phyloP scores from a whole-genome alignment of 2,113 vertebrate genomes.

The Antigone vipio region DNA sequence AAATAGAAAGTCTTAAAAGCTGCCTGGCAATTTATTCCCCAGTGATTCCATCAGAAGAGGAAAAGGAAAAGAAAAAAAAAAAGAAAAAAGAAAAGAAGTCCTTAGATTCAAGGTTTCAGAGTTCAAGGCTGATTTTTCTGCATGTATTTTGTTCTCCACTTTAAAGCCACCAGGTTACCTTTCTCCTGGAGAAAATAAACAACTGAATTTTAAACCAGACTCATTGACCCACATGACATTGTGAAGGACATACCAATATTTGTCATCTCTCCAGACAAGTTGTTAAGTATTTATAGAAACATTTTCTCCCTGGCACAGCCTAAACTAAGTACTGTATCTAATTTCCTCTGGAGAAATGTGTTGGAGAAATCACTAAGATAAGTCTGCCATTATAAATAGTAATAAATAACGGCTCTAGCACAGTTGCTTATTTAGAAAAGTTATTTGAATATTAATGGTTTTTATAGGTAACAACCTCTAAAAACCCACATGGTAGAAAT shows the following conservation, averaged over 20 bases:
- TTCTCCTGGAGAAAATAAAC: not conserved
- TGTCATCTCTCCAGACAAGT: slow-evolving; percentile 66
- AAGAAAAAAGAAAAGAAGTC: not conserved
- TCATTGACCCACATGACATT: slow-evolving; percentile 38
- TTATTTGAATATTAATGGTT: slow-evolving; percentile 40
- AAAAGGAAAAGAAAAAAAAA: fast-evolving
- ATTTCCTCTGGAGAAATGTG: slow-evolving; percentile 70
- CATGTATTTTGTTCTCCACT: not conserved
- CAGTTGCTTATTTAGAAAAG: slow-evolving; percentile 50
- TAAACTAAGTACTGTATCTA: slow-evolving; percentile 63
- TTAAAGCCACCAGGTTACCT: not conserved
- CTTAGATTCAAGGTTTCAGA: not conserved
- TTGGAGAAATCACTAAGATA: slow-evolving; percentile 59
- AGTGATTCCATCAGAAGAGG: not conserved
- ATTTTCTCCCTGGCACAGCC: slow-evolving; percentile 65
- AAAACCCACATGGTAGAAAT: not conserved
- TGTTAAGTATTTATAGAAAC: slow-evolving; percentile 75
- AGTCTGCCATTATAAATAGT: slow-evolving; percentile 65
- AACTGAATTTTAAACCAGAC: slow-evolving; percentile 32
- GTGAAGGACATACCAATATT: slow-evolving; percentile 60
- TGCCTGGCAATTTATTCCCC: not conserved
- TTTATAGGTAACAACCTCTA: not conserved
- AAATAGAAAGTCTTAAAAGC: not conserved
- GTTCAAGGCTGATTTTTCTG: not conserved
- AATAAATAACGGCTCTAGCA: slow-evolving; percentile 53